Evolutionary conservation across 2,888 invertebrate species (phyloP).

Genomic region (Polymixis lichenea): DNA sequence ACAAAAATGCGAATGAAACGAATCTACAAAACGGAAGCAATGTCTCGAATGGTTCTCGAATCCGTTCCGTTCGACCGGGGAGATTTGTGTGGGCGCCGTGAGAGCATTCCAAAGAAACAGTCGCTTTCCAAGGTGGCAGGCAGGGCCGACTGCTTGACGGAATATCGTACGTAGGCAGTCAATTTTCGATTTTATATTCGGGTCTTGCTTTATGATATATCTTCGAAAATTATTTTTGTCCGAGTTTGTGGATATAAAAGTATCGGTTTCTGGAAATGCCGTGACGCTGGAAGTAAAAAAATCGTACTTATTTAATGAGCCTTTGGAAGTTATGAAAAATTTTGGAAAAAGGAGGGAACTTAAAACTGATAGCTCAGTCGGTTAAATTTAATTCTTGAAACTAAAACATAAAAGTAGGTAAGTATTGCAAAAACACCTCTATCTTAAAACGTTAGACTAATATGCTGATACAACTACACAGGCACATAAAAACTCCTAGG

Average conservation of each 20-base stretch:
- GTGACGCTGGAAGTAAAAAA: neutral
- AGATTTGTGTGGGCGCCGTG: constrained; percentile 80
- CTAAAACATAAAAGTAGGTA: neutral
- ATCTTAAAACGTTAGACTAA: neutral
- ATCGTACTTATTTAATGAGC: neutral
- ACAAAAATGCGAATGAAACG: constrained; percentile 59
- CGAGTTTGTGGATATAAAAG: too few relatives aligned
- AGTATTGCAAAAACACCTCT: neutral
- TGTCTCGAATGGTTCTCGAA: constrained; percentile 71
- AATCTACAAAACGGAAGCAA: constrained; percentile 71
- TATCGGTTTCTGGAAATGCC: too few relatives aligned
- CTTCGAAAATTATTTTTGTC: too few relatives aligned
- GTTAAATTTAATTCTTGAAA: neutral
- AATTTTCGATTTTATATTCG: too few relatives aligned
- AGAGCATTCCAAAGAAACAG: constrained; percentile 67
- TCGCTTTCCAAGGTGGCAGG: constrained; percentile 26
- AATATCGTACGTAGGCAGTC: neutral
- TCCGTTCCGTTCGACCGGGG: constrained; percentile 67
- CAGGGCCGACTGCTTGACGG: constrained; percentile 25
- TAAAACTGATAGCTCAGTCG: neutral
- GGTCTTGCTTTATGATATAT: too few relatives aligned
- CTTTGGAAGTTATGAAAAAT: neutral
- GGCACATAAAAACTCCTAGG: neutral
- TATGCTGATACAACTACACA: neutral
- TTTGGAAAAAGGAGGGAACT: neutral